Evolutionary conservation across 2,113 vertebrate genomes (phyloP).

Genomic region (Nothoprocta pentlandii): DNA sequence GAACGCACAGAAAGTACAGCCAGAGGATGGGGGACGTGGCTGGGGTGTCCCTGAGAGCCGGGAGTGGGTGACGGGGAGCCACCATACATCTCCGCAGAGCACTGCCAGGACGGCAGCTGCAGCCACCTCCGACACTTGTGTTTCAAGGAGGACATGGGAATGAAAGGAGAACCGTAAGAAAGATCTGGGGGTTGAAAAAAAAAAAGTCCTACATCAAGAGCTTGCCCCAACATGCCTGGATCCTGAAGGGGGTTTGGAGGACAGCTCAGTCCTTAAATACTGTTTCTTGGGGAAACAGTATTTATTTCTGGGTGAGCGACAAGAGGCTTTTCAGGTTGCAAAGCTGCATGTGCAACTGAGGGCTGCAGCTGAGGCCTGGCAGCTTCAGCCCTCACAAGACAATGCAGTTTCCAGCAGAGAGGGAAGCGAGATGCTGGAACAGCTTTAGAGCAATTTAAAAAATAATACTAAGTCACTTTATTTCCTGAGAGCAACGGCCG

Average conservation of each 20-base stretch:
- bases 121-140: rapidly evolving
- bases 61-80: background rate
- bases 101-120: background rate
- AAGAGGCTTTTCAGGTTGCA: background rate
- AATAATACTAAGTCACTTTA: no score
- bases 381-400: background rate
- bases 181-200: background rate
- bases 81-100: background rate
- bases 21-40: no score
- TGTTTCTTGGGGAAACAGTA: no score
- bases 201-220: background rate
- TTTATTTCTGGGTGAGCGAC: background rate
- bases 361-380: background rate
- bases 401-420: background rate
- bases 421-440: background rate
- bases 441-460: no score
- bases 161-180: background rate
- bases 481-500: no score
- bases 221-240: background rate
- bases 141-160: background rate
- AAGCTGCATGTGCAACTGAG: rapidly evolving
- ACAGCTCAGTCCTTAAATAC: background rate
- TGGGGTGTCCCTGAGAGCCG: background rate
- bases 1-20: no score
- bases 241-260: background rate